Percentiles rank a stretch among this genome's conserved stretches.
These are phyloP conservation scores for Iguana delicatissima DNA, from an alignment of 2,797 vertebrate species.

Conservation along the genomic window DNA sequence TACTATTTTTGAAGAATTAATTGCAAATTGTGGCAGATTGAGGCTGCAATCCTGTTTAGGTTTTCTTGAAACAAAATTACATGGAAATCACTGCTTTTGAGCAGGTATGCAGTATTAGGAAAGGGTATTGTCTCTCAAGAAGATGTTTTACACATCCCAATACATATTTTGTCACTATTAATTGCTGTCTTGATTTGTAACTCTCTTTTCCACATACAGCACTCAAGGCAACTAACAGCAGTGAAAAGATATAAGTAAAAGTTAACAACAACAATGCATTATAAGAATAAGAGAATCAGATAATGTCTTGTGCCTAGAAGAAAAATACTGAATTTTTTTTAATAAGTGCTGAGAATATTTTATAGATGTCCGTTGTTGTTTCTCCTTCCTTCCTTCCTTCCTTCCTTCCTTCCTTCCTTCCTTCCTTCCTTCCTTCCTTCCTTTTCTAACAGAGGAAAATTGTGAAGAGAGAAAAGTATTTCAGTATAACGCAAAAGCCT, in stretches of 20 bases:
- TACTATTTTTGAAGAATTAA: too few relatives aligned
- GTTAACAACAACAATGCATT: not conserved
- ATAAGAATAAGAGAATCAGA: not conserved
- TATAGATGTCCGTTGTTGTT: not conserved
- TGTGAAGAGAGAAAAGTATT: constrained; percentile 70
- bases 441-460: constrained; percentile 55
- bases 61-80: not conserved
- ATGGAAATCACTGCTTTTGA: not conserved
- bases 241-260: not conserved
- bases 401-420: too few relatives aligned
- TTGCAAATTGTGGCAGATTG: too few relatives aligned
- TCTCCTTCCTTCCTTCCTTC: not conserved
- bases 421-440: not conserved
- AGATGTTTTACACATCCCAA: not conserved
- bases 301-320: not conserved
- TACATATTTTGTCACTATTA: not conserved
- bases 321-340: not conserved
- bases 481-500: constrained; percentile 65
- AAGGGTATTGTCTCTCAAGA: not conserved
- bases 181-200: not conserved
- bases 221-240: not conserved
- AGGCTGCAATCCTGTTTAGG: not conserved
- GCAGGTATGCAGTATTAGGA: not conserved
- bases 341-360: not conserved
- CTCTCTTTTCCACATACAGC: not conserved